phyloP scores from a whole-genome alignment of 2,113 vertebrate genomes.

The Cyanistes caeruleus region DNA sequence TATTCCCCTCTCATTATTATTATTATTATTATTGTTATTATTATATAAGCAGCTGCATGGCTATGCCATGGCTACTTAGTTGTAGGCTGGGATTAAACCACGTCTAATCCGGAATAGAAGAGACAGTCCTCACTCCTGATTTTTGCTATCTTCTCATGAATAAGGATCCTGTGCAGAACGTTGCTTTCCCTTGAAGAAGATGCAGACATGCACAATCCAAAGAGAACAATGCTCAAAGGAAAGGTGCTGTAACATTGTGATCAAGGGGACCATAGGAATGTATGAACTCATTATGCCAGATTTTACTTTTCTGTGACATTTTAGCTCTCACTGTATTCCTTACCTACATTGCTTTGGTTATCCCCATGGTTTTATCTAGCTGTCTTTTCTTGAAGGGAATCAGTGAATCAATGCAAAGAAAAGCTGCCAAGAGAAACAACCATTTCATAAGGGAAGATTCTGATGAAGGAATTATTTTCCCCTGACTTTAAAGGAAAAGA shows the following conservation, averaged over 20 bases:
- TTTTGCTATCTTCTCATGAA: not conserved
- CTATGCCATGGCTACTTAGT: not conserved
- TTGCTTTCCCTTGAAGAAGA: not conserved
- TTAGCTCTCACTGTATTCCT: not conserved
- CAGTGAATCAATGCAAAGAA: conserved; percentile 24
- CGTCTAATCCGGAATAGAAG: not conserved
- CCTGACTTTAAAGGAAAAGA: not conserved
- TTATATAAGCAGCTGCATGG: not conserved
- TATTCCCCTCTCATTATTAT: not conserved
- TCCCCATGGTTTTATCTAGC: not conserved
- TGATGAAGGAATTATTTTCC: not conserved
- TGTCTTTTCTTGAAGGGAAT: not conserved
- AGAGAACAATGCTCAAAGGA: not conserved
- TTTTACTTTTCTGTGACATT: not conserved
- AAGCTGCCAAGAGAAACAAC: conserved; percentile 25
- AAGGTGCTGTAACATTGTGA: not conserved
- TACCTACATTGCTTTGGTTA: not conserved
- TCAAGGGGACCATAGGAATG: not conserved
- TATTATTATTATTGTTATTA: too few species aligned
- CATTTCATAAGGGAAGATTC: not conserved
- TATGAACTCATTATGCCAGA: not conserved
- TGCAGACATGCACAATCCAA: not conserved
- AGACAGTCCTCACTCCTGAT: not conserved
- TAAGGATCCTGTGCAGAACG: not conserved
- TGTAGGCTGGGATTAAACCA: not conserved